Conservation (phyloP, 2,113 vertebrate genomes). For the Cheilinus undulatus region DNA sequence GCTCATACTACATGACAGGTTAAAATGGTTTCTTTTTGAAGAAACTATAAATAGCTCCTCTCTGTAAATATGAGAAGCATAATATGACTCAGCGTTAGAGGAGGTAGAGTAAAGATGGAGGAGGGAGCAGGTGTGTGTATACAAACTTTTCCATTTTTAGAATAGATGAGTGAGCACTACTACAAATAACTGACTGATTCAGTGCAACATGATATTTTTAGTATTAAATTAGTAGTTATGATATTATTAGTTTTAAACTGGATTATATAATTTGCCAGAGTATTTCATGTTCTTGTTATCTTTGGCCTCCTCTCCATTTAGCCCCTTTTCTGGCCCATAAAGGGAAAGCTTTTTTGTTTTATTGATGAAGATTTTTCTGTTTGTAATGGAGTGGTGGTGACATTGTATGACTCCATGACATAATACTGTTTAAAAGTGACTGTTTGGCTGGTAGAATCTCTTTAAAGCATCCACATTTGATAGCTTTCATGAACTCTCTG, state of each 20-base stretch:
- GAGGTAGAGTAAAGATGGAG: not conserved
- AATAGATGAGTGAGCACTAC: not conserved
- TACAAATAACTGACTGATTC: not conserved
- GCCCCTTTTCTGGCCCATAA: not conserved
- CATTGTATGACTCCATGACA: too few species aligned
- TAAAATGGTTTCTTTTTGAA: slow-evolving; percentile 7
- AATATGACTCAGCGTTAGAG: slow-evolving; percentile 28
- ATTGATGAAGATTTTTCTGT: not conserved
- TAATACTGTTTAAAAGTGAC: too few species aligned
- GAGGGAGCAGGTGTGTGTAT: not conserved
- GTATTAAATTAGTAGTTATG: not conserved
- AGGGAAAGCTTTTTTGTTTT: not conserved
- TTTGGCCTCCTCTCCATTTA: not conserved
- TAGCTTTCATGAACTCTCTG: not conserved
- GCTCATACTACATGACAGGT: slow-evolving; percentile 1
- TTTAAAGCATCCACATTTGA: too few species aligned
- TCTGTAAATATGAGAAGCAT: slow-evolving; percentile 17
- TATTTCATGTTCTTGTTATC: not conserved
- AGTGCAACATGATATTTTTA: not conserved
- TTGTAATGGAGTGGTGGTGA: too few species aligned
- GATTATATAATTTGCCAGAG: not conserved
- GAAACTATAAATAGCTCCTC: not conserved
- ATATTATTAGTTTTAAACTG: not conserved
- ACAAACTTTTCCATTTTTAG: slow-evolving; percentile 33
- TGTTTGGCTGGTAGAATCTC: too few species aligned